These are phyloP conservation scores for Bathynomus jamesi DNA, from an alignment of 1,140 invertebrate species.

Conservation along the genomic window DNA sequence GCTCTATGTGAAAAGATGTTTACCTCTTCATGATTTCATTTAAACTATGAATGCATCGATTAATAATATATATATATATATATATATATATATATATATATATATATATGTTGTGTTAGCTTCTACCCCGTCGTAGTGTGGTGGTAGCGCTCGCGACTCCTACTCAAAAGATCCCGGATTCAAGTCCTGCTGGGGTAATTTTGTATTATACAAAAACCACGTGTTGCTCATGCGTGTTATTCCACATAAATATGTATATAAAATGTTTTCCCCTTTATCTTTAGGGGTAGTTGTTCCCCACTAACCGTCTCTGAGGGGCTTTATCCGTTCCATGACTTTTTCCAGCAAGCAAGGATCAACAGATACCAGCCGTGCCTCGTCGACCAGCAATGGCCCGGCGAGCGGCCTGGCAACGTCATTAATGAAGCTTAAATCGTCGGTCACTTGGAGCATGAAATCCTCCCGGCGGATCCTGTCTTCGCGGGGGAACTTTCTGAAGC, in stretches of 20 bases:
- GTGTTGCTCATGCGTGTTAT: too few relatives aligned
- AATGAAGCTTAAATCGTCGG: background rate
- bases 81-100: slow-evolving; percentile 2
- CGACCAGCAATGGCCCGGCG: background rate
- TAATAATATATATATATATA: background rate
- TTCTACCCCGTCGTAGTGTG: too few relatives aligned
- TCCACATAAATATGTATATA: background rate
- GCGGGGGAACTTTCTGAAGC: background rate
- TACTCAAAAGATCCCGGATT: too few relatives aligned
- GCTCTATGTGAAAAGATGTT: too few relatives aligned
- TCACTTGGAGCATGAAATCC: background rate
- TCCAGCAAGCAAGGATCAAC: background rate
- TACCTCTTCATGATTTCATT: too few relatives aligned
- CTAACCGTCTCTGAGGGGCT: background rate
- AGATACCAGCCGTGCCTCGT: background rate
- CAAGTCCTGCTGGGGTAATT: too few relatives aligned
- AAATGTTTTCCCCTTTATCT: background rate
- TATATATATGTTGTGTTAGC: too few relatives aligned
- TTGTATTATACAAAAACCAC: too few relatives aligned
- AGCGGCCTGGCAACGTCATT: background rate
- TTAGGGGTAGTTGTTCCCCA: background rate
- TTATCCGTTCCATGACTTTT: background rate
- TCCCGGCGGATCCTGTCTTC: background rate
- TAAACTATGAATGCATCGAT: background rate
- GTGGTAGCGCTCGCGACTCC: too few relatives aligned